Base-by-base conservation (phyloP, 2,797 vertebrate genomes). In the Halcyon smyrnensis region DNA sequence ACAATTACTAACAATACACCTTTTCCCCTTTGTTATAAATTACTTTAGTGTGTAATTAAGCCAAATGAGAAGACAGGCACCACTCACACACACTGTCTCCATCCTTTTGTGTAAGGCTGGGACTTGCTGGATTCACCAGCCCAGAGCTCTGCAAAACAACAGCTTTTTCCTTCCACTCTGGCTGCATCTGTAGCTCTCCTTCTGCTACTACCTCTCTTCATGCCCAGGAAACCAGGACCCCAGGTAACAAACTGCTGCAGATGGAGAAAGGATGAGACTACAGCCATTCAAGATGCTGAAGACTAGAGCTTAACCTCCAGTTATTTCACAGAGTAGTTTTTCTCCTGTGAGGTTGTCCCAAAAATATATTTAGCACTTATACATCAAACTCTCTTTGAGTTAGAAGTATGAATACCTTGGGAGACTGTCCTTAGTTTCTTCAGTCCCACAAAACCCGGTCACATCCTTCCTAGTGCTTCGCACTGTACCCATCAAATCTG, bases 21-120 rank as follows among this genome's bases (percentile, higher is more conserved):
- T 94, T 96, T 92, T 21, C 54, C 39, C 75, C 37, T 94, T 89
- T 87, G 86, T 95, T 95, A 83, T 89, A 94, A 95, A 95, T 94
- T 3, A 91, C 88, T 94, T 96, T 76, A 91, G 81, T 78, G 89
- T 91, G 92, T 85, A 87, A 91, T 97, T 95, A 87, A 94, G 78
- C 48, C 65, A 95, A 62, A 77, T 21, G 41, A 92, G 56, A 86
- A 89, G 64, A 89, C 56, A 85, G 68, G 24, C 34, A 87, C 43
- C 56, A 12, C 41, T 77, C 80, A 50, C 9, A 84, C 12, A 65
- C 20, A 34, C 19, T 15, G 48, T 46, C 78, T 74, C 32, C 45
- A 63, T 79, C 71, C 89, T 92, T 93, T 89, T 94, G 78, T 90
- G 60, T 76, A 70, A 89, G 74, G 25, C 39, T 45, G 83, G 57